These are phyloP conservation scores for Hippocampus mohnikei DNA, from an alignment of 2,113 vertebrate genomes.

Conservation along the genomic window DNA sequence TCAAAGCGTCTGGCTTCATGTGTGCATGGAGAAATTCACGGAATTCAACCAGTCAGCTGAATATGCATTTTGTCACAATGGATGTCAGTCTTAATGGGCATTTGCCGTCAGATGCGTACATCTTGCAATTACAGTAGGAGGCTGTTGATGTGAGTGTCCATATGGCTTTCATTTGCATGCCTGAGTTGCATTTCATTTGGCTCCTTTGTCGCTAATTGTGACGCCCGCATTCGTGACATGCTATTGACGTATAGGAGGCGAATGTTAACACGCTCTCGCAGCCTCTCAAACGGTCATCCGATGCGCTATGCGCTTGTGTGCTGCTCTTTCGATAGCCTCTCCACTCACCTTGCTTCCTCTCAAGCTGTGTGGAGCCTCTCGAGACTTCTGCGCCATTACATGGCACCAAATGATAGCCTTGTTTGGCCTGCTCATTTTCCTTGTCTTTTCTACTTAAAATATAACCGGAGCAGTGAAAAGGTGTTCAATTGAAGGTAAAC, in stretches of 20 bases:
- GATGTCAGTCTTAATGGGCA: slow-evolving; percentile 1
- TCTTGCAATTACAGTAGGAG: slow-evolving; percentile 6
- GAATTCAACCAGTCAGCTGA: slow-evolving; percentile 19
- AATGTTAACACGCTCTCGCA: slow-evolving; percentile 5
- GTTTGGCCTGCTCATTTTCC: background rate
- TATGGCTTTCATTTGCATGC: background rate
- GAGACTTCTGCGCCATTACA: slow-evolving; percentile 24
- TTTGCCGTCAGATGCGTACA: background rate
- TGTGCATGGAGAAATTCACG: slow-evolving; percentile 8
- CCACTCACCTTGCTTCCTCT: slow-evolving; percentile 5
- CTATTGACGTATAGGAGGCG: background rate
- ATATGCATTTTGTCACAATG: slow-evolving; percentile 9
- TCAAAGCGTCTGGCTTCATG: background rate
- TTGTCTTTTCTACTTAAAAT: background rate
- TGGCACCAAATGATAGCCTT: slow-evolving; percentile 40
- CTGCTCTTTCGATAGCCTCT: slow-evolving; percentile 12
- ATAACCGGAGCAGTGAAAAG: background rate
- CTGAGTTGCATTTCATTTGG: slow-evolving; percentile 10
- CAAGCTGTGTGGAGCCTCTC: slow-evolving; percentile 17
- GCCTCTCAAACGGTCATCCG: slow-evolving; percentile 7
- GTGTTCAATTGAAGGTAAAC: background rate
- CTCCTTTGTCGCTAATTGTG: slow-evolving; percentile 15
- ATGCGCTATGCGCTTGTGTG: slow-evolving; percentile 15
- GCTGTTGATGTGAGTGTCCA: background rate
- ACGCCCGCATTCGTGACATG: slow-evolving; percentile 4